phyloP scores from a whole-genome alignment of 2,888 invertebrate species.

The Brenthis daphne region DNA sequence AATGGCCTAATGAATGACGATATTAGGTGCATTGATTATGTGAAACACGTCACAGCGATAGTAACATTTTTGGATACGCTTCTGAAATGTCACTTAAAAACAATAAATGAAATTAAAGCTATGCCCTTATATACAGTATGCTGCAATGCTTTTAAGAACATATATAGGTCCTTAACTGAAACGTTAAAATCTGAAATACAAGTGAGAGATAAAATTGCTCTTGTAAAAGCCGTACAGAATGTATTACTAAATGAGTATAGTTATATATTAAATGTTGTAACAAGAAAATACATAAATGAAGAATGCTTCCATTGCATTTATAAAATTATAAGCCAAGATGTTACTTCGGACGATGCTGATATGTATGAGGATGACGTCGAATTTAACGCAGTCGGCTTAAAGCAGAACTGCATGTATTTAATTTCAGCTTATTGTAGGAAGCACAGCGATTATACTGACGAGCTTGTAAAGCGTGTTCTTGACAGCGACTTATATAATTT shows the following conservation, averaged over 20 bases:
- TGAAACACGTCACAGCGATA: constrained; percentile 50
- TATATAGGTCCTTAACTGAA: constrained; percentile 50
- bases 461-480: constrained; percentile 63
- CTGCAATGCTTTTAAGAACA: constrained; percentile 47
- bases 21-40: constrained; percentile 46
- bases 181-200: constrained; percentile 50
- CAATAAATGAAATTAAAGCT: constrained; percentile 45
- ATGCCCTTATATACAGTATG: constrained; percentile 47
- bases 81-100: constrained; percentile 50
- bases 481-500: constrained; percentile 64
- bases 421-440: constrained; percentile 67
- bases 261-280: constrained; percentile 45
- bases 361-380: constrained; percentile 58
- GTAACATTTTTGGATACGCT: constrained; percentile 55
- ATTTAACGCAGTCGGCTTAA: constrained; percentile 54
- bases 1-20: constrained; percentile 44
- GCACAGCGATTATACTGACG: constrained; percentile 55
- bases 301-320: constrained; percentile 63
- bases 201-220: constrained; percentile 51
- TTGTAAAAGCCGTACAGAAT: constrained; percentile 51
- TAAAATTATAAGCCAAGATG: constrained; percentile 55
- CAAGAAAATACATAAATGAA: constrained; percentile 54
- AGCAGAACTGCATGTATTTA: constrained; percentile 58
- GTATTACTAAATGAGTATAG: constrained; percentile 56
- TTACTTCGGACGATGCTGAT: constrained; percentile 52